Percentiles rank a stretch among this genome's conserved stretches.
phyloP scores from a whole-genome alignment of 2,888 invertebrate genomes.

The Clepsis dumicolana region DNA sequence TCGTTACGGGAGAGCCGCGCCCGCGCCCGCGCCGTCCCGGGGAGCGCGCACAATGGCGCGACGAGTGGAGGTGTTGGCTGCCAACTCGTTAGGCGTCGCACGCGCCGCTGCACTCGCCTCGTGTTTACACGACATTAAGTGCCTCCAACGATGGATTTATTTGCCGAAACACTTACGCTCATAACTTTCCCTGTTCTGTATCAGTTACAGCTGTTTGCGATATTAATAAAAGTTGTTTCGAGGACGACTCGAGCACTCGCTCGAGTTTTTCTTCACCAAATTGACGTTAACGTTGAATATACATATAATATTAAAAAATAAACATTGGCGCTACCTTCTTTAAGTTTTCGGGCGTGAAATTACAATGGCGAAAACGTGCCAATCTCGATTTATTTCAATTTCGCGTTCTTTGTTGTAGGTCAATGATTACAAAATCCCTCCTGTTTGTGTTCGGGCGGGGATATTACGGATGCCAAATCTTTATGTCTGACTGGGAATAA shows the following conservation, averaged over 20 bases:
- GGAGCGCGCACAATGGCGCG: conserved; percentile 17
- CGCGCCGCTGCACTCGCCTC: conserved; percentile 25
- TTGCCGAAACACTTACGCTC: conserved; percentile 36
- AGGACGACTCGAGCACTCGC: conserved; percentile 1
- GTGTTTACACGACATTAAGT: conserved; percentile 39
- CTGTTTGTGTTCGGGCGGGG: conserved; percentile 8
- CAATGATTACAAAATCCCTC: conserved; percentile 12
- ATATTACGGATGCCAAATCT: conserved; percentile 3
- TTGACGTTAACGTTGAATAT: background rate
- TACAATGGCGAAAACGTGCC: conserved; percentile 8
- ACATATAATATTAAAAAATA: conserved; percentile 12
- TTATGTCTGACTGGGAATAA: conserved; percentile 6
- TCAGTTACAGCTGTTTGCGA: conserved; percentile 41
- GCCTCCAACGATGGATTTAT: conserved; percentile 36
- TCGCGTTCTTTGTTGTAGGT: conserved; percentile 16
- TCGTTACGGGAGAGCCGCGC: background rate
- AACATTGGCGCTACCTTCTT: background rate
- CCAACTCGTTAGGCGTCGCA: conserved; percentile 35
- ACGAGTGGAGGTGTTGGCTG: conserved; percentile 26
- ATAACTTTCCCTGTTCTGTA: conserved; percentile 34
- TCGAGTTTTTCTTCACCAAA: background rate
- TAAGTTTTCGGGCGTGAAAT: conserved; percentile 8
- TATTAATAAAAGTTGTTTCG: conserved; percentile 39
- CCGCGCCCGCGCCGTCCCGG: background rate
- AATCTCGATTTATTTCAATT: conserved; percentile 13